Evolutionary conservation across 2,888 invertebrate species (phyloP), one percentile per base, ranked within the genome.

Genomic region (Kryphioiulus occultus): DNA sequence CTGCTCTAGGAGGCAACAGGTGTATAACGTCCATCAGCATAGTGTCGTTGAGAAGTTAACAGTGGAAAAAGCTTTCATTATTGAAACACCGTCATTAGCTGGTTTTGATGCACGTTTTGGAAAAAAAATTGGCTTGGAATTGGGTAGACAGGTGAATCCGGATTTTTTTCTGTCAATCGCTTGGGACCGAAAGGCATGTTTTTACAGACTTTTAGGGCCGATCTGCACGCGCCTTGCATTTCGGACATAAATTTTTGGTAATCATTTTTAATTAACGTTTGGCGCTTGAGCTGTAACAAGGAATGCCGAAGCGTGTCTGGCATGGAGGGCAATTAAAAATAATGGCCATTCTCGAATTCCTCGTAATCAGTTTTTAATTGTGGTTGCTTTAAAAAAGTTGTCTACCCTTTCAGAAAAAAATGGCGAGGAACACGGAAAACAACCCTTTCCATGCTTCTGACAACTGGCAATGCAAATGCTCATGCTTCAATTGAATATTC

Each of bases 61-160:
- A 59, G n/a, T n/a, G 59, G 59, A 59, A 59, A 59, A 17, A 59
- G 59, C 59, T 59, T 59, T 59, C 59, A 59, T 59, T 59, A n/a
- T 59, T 22, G n/a, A 22, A 59, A 17, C 3, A 22, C 59, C 59
- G 59, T 59, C 22, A 59, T 59, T 59, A 22, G 59, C 59, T 59
- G 7, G 59, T 59, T 59, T 5, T 5, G 59, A 59, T 59, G 59
- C 59, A 22, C n/a, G 59, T 59, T 59, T 22, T 59, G 15, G 22
- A 22, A 47, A 59, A 59, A 59, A 59, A 5, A 5, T 4, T 59
- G 59, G 5, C n/a, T 4, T n/a, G 17, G 17, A n/a, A n/a, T 2
- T 0, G 4, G 59, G 10, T 22, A 22, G 59, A 59, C 59, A 59
- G 59, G 59, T 59, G 59, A 59, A 59, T 59, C 22, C 59, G 59